Percentiles rank a stretch among this genome's conserved stretches.
Conservation (phyloP, 37 sponge, comb jelly and placozoan genomes). For the Chondrosia reniformis region DNA sequence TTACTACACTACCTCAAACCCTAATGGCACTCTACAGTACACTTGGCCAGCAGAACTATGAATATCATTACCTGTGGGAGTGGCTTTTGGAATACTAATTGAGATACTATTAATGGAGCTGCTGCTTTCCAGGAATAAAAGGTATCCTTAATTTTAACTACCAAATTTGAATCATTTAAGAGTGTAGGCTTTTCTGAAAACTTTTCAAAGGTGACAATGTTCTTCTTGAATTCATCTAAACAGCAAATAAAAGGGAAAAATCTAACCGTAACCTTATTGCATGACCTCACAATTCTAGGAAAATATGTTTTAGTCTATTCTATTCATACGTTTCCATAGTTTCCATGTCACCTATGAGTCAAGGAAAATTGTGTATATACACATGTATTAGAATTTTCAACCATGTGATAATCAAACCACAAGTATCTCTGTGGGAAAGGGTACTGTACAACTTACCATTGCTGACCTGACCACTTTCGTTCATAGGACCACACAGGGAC, state of each 20-base stretch:
- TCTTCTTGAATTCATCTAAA: conserved; percentile 49
- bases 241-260: not conserved
- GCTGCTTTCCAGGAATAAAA: conserved; percentile 82
- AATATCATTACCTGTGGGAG: conserved; percentile 73
- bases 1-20: no score
- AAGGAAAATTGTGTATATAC: not conserved
- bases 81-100: conserved; percentile 52
- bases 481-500: no score
- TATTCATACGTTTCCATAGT: not conserved
- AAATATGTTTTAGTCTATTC: no score
- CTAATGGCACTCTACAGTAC: no score
- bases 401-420: no score
- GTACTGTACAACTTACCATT: no score
- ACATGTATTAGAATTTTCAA: no score
- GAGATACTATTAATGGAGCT: conserved; percentile 75
- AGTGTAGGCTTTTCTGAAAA: conserved; percentile 37
- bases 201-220: conserved; percentile 51
- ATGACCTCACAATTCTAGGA: no score
- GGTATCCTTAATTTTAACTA: conserved; percentile 63
- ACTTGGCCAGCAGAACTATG: no score
- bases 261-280: no score
- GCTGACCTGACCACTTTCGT: no score
- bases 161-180: conserved; percentile 54
- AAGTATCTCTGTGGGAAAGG: no score
- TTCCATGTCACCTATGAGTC: not conserved